Evolutionary conservation across 2,113 vertebrate species (phyloP).

Genomic region (Tauraco erythrolophus): DNA sequence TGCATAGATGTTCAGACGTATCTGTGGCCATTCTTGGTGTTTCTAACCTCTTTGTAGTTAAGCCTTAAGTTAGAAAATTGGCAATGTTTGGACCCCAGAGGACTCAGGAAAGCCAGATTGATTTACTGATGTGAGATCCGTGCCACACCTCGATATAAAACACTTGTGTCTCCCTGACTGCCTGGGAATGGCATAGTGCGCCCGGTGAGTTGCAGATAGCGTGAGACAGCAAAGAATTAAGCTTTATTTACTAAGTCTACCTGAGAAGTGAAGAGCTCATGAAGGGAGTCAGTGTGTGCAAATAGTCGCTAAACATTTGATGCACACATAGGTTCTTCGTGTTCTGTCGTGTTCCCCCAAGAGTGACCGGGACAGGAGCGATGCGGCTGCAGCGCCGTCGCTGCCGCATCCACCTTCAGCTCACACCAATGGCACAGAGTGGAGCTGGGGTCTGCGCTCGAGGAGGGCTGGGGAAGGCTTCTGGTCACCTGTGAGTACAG

Average conservation of each 20-base stretch:
- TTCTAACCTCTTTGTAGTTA: background rate
- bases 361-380: background rate
- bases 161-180: rapidly evolving
- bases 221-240: background rate
- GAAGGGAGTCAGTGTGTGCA: background rate
- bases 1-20: rapidly evolving
- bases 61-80: background rate
- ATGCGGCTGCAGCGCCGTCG: rapidly evolving
- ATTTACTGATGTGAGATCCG: rapidly evolving
- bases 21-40: background rate
- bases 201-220: background rate
- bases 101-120: background rate
- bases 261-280: background rate
- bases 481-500: background rate
- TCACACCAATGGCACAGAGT: background rate
- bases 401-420: background rate
- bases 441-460: rapidly evolving
- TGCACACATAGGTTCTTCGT: rapidly evolving
- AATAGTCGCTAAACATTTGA: background rate
- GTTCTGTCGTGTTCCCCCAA: background rate
- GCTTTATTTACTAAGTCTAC: background rate
- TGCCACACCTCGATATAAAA: rapidly evolving
- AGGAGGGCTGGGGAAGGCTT: background rate
- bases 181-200: rapidly evolving
- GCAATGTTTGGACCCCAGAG: background rate